These are phyloP conservation scores for Tragopan temminckii DNA, from an alignment of 2,797 vertebrate species.

Conservation along the genomic window DNA sequence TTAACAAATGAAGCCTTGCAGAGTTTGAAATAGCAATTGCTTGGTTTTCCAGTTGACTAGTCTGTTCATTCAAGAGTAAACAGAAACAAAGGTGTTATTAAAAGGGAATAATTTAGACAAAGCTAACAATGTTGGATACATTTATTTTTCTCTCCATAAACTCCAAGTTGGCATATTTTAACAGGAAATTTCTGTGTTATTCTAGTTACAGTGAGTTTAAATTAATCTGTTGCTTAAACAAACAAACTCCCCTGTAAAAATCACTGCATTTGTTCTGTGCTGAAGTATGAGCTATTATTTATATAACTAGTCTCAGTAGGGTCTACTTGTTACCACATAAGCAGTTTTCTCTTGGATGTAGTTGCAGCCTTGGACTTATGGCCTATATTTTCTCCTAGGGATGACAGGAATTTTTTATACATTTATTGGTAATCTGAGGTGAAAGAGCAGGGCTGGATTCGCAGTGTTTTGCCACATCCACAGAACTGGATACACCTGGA, in stretches of 20 bases:
- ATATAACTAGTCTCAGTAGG: not conserved
- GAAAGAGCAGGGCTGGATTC: not conserved
- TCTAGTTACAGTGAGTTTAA: not conserved
- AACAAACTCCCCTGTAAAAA: not conserved
- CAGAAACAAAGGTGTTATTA: slow-evolving; percentile 31
- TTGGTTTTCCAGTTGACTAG: slow-evolving; percentile 42
- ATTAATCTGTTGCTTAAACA: slow-evolving; percentile 20
- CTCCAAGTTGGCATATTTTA: not conserved
- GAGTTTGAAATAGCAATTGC: not conserved
- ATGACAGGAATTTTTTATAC: not conserved
- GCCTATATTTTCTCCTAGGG: not conserved
- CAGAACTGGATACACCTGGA: not conserved
- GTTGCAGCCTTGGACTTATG: not conserved
- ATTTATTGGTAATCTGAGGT: not conserved
- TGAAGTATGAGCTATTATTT: not conserved
- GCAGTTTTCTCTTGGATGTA: not conserved
- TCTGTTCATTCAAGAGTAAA: slow-evolving; percentile 29
- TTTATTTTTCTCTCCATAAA: slow-evolving; percentile 26
- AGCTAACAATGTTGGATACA: not conserved
- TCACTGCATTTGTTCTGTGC: not conserved
- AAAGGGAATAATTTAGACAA: not conserved
- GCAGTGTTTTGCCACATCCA: rapidly evolving
- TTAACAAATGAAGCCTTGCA: not conserved
- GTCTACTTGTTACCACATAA: not conserved
- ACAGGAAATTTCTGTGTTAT: not conserved